Base-by-base conservation (phyloP, 2,888 invertebrate species). In the Brachycybe producta region DNA sequence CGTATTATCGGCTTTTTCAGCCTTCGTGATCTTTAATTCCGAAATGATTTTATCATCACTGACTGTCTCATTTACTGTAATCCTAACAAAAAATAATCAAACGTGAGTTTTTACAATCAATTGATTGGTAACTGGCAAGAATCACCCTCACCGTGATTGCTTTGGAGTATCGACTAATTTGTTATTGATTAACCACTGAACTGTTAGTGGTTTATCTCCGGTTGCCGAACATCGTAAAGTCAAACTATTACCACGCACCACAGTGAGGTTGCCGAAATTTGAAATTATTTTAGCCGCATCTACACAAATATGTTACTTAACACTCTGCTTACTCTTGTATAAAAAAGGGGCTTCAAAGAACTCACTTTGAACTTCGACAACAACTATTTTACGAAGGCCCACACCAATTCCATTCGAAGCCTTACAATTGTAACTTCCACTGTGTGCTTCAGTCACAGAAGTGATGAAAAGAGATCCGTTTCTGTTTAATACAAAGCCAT, bases 391-490 rank as follows among this genome's bases (percentile, higher is more conserved):
- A 57, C 66, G 66, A 46, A 67, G 61, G 15, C 62, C 65, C 39
- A 61, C 60, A 19, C 65, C 66, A 19, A 68, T 62, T 8, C 62
- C 60, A 53, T 68, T 68, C 51, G 61, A 61, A 26, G 65, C 61
- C 45, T 65, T 63, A 57, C 68, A 68, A 47, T 66, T 57, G 55
- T 65, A 68, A 54, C 62, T 61, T 2, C 66, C 65, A 52, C 61
- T 61, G 52, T 67, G 65, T 11, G 52, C 54, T 44, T 62, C 62
- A 45, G 53, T 50, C 21, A 63, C 82, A 60, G 80, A 77, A 62
- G 79, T 79, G 57, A 68, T 64, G 26, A 61, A 54, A 46, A 68
- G 57, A 5, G 64, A 65, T 3, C 68, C 68, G 55, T 67, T 66
- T 49, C 52, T 47, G 7, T 26, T 35, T 19, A 50, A 26, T 23